phyloP scores from a whole-genome alignment of 2,797 vertebrate genomes.

The Tokudaia tokunoshimensis region DNA sequence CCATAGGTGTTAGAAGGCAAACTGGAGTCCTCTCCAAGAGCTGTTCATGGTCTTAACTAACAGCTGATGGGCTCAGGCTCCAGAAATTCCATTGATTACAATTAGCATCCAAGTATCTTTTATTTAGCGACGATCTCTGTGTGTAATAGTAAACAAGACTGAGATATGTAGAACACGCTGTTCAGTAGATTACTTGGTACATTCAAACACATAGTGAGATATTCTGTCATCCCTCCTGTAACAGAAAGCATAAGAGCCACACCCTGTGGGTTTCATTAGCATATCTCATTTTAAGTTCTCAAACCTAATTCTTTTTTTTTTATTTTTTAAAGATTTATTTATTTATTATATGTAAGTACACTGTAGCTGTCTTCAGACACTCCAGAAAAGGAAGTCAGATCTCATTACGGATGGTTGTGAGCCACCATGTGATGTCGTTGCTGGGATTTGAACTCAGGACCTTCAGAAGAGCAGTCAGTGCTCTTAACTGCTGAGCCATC shows the following conservation, averaged over 20 bases:
- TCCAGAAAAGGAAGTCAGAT: too few species aligned
- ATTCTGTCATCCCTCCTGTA: neutral
- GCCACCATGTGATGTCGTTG: too few species aligned
- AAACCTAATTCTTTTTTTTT: neutral
- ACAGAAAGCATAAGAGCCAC: conserved; percentile 27
- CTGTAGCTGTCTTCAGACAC: too few species aligned
- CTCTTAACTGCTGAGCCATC: too few species aligned
- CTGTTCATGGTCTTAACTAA: neutral
- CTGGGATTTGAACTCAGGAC: too few species aligned
- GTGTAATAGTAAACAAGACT: neutral
- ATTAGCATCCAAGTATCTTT: neutral
- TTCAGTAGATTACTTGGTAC: neutral
- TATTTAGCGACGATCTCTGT: neutral
- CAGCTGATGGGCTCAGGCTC: neutral
- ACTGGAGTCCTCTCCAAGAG: neutral
- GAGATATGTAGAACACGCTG: neutral
- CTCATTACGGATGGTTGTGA: too few species aligned
- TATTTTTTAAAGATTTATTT: too few species aligned
- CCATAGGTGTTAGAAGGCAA: neutral
- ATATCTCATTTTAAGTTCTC: neutral
- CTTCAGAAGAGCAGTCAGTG: too few species aligned
- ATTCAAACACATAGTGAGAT: neutral
- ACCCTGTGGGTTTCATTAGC: neutral
- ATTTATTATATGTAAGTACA: too few species aligned
- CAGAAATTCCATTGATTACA: neutral